Conservation (phyloP, 2,888 invertebrate genomes). For the Neelides folsomi region DNA sequence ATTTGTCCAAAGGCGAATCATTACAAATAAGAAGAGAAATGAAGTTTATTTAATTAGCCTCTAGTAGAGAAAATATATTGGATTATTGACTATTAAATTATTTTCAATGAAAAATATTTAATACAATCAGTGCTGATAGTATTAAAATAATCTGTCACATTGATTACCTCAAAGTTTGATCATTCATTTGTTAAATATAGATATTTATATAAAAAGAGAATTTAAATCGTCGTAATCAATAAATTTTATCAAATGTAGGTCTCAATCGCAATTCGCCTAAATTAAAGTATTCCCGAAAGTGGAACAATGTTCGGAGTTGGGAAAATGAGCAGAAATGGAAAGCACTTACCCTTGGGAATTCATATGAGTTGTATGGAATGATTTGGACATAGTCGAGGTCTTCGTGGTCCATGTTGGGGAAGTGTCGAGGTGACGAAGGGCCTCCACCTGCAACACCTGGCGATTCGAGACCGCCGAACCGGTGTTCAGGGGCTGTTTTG, state of each 20-base stretch:
- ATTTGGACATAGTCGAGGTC: slow-evolving; percentile 29
- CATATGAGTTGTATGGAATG: slow-evolving; percentile 26
- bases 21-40: too few species aligned
- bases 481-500: slow-evolving; percentile 26
- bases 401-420: slow-evolving; percentile 22
- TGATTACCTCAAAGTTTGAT: not conserved
- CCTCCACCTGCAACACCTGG: slow-evolving; percentile 8
- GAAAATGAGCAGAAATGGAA: not conserved
- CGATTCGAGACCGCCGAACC: slow-evolving; percentile 3
- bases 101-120: too few species aligned
- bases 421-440: not conserved
- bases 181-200: not conserved
- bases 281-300: too few species aligned
- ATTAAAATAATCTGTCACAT: not conserved
- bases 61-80: too few species aligned
- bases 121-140: too few species aligned
- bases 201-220: not conserved
- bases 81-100: too few species aligned
- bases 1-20: too few species aligned
- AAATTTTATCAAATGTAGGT: too few species aligned
- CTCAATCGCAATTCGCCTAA: too few species aligned
- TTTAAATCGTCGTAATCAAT: too few species aligned
- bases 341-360: slow-evolving; percentile 23
- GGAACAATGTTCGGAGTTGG: too few species aligned
- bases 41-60: too few species aligned